These are phyloP conservation scores for Campoplex nolae DNA, from an alignment of 2,888 invertebrate species.

Conservation along the genomic window DNA sequence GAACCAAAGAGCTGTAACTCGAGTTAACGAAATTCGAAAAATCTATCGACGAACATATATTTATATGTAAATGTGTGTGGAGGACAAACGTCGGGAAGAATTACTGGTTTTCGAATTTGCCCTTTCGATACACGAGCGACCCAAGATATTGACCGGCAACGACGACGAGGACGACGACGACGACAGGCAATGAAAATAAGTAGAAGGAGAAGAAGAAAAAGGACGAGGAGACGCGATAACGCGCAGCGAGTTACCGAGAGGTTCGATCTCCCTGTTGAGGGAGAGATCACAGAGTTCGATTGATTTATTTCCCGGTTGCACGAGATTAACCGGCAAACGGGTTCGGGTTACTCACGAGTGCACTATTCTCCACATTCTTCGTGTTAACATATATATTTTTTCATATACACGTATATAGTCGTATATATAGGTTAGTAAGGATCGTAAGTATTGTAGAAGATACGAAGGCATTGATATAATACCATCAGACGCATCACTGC, in stretches of 20 bases:
- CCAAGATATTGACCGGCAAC: conserved; percentile 54
- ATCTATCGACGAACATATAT: conserved; percentile 31
- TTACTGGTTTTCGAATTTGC: conserved; percentile 74
- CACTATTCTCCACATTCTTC: conserved; percentile 3
- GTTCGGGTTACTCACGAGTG: conserved; percentile 30
- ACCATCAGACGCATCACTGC: conserved; percentile 25
- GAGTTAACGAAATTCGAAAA: background rate
- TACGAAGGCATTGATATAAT: conserved; percentile 45
- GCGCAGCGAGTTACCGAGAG: conserved; percentile 33
- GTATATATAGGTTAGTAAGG: conserved; percentile 35
- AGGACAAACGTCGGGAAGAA: conserved; percentile 68
- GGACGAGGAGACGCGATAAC: conserved; percentile 41
- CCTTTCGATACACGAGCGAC: conserved; percentile 70
- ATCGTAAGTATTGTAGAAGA: conserved; percentile 38
- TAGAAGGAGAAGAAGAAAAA: conserved; percentile 10
- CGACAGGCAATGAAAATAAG: conserved; percentile 6
- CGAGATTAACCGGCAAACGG: conserved; percentile 62
- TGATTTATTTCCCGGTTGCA: conserved; percentile 59
- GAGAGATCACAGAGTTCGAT: conserved; percentile 34
- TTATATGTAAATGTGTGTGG: conserved; percentile 51
- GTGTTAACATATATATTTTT: background rate
- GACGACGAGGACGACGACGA: background rate
- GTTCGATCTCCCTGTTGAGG: conserved; percentile 36
- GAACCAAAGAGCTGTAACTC: background rate
- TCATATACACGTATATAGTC: background rate